Evolutionary conservation across 2,888 invertebrate species (phyloP).

Genomic region (Lasioglossum calceatum): DNA sequence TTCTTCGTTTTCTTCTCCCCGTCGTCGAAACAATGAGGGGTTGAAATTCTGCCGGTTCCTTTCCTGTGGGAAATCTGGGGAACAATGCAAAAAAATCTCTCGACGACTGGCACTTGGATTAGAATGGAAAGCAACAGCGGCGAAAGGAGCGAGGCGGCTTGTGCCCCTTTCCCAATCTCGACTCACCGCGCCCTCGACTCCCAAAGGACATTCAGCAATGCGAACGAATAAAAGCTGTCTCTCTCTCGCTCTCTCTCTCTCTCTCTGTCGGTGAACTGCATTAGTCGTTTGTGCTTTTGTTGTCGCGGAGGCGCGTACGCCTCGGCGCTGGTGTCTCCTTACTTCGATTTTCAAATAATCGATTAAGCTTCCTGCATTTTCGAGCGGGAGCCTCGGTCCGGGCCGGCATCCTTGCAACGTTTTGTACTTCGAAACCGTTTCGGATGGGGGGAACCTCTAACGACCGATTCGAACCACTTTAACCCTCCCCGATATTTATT

Average conservation of each 20-base stretch:
- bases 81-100: conserved; percentile 70
- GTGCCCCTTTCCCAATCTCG: conserved; percentile 72
- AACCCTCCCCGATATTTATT: background rate
- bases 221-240: conserved; percentile 66
- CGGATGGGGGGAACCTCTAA: background rate
- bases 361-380: conserved; percentile 53
- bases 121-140: conserved; percentile 73
- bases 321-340: conserved; percentile 56
- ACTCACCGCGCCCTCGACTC: conserved; percentile 65
- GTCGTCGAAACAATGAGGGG: conserved; percentile 60
- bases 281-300: conserved; percentile 72
- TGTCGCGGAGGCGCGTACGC: conserved; percentile 47
- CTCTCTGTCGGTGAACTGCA: conserved; percentile 62
- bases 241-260: conserved; percentile 6
- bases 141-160: conserved; percentile 69
- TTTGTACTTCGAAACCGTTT: background rate
- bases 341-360: conserved; percentile 63
- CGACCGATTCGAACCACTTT: background rate
- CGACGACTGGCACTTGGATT: conserved; percentile 77
- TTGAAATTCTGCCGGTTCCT: conserved; percentile 70
- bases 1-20: conserved; percentile 15
- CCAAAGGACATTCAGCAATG: conserved; percentile 72
- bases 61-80: conserved; percentile 77
- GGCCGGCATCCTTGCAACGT: background rate
- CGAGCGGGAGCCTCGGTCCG: conserved; percentile 19